Base-by-base conservation (phyloP, 2,113 vertebrate species). In the Patagioenas fasciata region DNA sequence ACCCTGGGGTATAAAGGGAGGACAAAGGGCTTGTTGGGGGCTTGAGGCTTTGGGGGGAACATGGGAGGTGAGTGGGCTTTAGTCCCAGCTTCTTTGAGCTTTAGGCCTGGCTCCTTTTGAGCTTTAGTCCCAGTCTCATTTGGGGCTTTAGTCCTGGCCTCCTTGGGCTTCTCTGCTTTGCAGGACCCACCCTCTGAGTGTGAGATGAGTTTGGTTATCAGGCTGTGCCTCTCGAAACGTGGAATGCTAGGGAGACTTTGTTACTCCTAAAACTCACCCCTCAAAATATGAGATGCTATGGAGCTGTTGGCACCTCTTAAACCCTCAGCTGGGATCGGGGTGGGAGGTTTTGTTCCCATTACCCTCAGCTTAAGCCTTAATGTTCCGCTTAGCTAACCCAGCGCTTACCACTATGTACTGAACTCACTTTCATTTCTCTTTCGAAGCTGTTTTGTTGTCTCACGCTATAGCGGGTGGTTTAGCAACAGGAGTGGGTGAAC, bases 381-480 rank as follows among this genome's bases (percentile, higher is more conserved):
- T 44, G 42, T 16, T 44, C 42, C 6, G 42, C 42, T 44, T 44
- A 44, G 42, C 16, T 44, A 44, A 44, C 17, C 42, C 42, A 17
- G 42, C 42, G 42, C 42, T 44, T 17, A 44, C 42, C 42, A 44
- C 16, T 44, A 44, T 16, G 42, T 44, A 16, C 42, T 16, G 3
- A 18, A 13, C 4, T 29, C 2, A 4, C 14, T 70, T 26, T 16
- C 21, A 25, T 36, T 57, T 8, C 13, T 25, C 13, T 14, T 47
- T 4, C 24, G 2, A 1, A 70, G 42, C 23, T 2, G 17, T 20
- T 51, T 24, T 15, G 21, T 8, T 14, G 48, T 14, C 47, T 14
- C 1, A 8, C 5, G 0, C 56, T 3, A 0, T 2, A 24, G 36
- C 0, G 31, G 36, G 42, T 5, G 32, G 34, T 6, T 70, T 50